Evolutionary conservation across 2,797 vertebrate species (phyloP).

Genomic region (Pseudochromis fuscus): DNA sequence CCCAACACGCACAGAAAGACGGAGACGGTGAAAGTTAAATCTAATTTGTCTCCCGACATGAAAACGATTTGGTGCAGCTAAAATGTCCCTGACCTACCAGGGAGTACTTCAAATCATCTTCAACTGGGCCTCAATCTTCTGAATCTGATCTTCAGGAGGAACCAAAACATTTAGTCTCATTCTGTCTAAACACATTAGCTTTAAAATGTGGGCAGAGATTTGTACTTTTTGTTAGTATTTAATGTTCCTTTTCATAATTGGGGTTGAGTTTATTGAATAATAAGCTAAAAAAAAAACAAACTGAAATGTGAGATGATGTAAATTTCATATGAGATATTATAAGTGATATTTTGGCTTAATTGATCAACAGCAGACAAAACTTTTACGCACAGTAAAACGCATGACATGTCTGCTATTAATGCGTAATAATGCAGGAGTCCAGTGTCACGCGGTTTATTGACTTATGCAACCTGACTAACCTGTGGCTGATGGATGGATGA

Average conservation of each 20-base stretch:
- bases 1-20: constrained; percentile 64
- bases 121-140: constrained; percentile 32
- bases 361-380: background rate
- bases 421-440: constrained; percentile 36
- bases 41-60: constrained; percentile 69
- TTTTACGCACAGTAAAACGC: background rate
- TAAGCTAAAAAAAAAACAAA: too few relatives aligned
- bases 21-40: constrained; percentile 72
- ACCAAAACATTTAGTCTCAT: background rate
- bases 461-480: constrained; percentile 37
- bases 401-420: constrained; percentile 1
- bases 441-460: constrained; percentile 46
- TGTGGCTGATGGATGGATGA: constrained; percentile 46
- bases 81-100: constrained; percentile 58
- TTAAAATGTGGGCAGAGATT: too few relatives aligned
- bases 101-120: constrained; percentile 49
- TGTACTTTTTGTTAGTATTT: too few relatives aligned
- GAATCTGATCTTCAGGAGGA: constrained; percentile 42
- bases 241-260: too few relatives aligned
- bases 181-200: background rate
- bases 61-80: constrained; percentile 61
- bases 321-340: background rate
- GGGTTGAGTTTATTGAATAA: too few relatives aligned
- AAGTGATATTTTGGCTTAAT: background rate
- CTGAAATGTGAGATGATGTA: background rate